Conservation (phyloP, 2,888 invertebrate genomes). For the Cryptocheilus praepositus region DNA sequence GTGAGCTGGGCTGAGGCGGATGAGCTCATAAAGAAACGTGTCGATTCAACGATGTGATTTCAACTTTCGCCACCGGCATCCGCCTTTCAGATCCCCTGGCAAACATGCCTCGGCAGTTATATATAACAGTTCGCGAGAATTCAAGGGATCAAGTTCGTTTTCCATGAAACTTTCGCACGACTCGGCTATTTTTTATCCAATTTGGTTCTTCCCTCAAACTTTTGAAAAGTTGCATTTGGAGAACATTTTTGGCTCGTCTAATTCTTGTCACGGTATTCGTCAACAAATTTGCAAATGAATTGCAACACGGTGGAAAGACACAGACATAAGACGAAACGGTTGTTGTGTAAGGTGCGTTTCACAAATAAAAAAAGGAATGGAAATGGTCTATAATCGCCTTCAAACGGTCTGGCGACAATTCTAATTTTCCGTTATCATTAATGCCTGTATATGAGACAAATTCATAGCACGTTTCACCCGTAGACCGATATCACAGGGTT, state of each 20-base stretch:
- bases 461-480: constrained; percentile 30
- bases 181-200: constrained; percentile 40
- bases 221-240: constrained; percentile 11
- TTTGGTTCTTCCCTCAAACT: constrained; percentile 34
- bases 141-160: constrained; percentile 32
- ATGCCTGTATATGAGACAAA: constrained; percentile 24
- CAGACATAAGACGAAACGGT: no score
- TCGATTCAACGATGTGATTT: constrained; percentile 32
- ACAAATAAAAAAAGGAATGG: no score
- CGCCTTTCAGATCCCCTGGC: constrained; percentile 17
- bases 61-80: constrained; percentile 34
- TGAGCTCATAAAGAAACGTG: constrained; percentile 24
- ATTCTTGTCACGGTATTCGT: no score
- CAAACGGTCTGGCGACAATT: background rate
- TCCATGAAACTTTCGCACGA: constrained; percentile 39
- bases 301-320: no score
- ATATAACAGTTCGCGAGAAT: constrained; percentile 29
- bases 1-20: constrained; percentile 2
- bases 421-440: constrained; percentile 7
- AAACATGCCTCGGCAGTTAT: constrained; percentile 25
- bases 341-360: no score
- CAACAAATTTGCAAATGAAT: no score
- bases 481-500: constrained; percentile 20
- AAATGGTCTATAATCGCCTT: background rate
- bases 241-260: no score